Percentiles rank a stretch among this genome's conserved stretches.
Evolutionary conservation across 1,140 invertebrate genomes (phyloP).

Genomic region (Zeugodacus cucurbitae): DNA sequence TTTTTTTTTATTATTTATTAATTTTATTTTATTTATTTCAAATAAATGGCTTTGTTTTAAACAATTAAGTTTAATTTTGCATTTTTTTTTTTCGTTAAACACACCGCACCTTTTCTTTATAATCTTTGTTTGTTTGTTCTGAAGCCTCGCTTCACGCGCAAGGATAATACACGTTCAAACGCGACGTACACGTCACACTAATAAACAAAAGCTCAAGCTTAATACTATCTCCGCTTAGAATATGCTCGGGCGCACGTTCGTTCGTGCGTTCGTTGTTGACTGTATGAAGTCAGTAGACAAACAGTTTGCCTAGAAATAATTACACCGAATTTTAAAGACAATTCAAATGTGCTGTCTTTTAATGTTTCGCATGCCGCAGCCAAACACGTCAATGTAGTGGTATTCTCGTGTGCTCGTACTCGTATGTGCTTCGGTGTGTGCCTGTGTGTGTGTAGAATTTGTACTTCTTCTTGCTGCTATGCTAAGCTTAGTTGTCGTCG

Average conservation of each 20-base stretch:
- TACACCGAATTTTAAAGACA: conserved; percentile 49
- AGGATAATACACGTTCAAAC: conserved; percentile 21
- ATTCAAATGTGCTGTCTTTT: conserved; percentile 37
- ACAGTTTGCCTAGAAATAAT: conserved; percentile 46
- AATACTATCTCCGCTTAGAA: background rate
- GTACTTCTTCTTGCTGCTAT: background rate
- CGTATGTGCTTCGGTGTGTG: no score
- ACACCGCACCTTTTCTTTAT: conserved; percentile 17
- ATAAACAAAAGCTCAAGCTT: background rate
- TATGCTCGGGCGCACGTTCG: background rate
- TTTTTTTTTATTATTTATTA: background rate
- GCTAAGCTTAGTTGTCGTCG: background rate
- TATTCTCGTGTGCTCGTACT: background rate
- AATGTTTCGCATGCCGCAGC: background rate
- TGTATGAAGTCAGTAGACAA: conserved; percentile 47
- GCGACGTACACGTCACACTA: background rate
- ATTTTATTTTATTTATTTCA: background rate
- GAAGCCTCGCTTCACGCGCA: background rate
- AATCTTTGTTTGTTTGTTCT: background rate
- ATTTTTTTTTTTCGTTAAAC: conserved; percentile 3
- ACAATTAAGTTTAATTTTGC: background rate
- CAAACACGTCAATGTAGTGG: background rate
- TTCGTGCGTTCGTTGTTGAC: conserved; percentile 42
- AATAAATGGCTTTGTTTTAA: background rate
- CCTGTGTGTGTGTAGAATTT: background rate